Percentiles rank a stretch among this genome's conserved stretches.
These are phyloP conservation scores for Zoroaster sp. DNA, from an alignment of 53 echinoderm and acorn worm species.

Conservation along the genomic window DNA sequence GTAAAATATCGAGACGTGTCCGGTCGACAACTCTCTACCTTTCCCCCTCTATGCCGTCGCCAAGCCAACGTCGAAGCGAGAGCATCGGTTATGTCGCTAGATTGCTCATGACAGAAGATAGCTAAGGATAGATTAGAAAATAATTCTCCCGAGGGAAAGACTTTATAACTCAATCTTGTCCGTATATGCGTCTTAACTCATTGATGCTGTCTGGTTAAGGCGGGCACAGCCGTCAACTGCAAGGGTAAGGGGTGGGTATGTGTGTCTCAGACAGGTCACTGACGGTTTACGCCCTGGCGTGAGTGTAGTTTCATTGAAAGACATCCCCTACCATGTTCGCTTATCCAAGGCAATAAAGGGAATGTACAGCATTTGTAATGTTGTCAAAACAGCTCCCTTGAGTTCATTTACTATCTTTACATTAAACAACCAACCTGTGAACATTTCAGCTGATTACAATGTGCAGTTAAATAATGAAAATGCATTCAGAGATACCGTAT, in stretches of 20 bases:
- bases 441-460: too few relatives aligned
- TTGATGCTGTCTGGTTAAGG: constrained; percentile 9
- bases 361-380: too few relatives aligned
- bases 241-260: background rate
- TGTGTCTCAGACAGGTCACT: background rate
- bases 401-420: too few relatives aligned
- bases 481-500: too few relatives aligned
- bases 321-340: too few relatives aligned
- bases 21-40: background rate
- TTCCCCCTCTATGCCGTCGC: background rate
- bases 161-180: constrained; percentile 58
- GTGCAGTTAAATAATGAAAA: too few relatives aligned
- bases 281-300: background rate
- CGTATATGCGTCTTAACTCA: constrained; percentile 50
- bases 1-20: background rate
- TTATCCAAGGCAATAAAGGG: too few relatives aligned
- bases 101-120: constrained; percentile 46
- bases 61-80: background rate
- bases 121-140: constrained; percentile 51
- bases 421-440: too few relatives aligned
- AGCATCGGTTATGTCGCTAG: background rate
- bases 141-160: constrained; percentile 51
- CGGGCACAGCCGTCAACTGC: background rate
- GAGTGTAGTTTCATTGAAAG: too few relatives aligned
- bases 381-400: too few relatives aligned